Conservation (phyloP, 2,888 invertebrate species). For the Bibio marci region DNA sequence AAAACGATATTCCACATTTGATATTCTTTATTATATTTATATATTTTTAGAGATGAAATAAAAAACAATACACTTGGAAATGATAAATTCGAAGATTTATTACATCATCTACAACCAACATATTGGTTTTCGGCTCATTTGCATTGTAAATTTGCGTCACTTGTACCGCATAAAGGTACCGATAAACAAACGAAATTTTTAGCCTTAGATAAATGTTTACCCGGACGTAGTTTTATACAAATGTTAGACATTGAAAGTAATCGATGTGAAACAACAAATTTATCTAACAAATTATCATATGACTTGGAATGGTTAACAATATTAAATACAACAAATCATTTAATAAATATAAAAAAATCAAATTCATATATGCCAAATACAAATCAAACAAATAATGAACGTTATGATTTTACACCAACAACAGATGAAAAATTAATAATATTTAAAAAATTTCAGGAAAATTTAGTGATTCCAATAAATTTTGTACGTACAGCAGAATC, state of each 20-base stretch:
- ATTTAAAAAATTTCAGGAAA: constrained; percentile 41
- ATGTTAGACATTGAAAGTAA: constrained; percentile 47
- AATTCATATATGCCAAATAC: constrained; percentile 71
- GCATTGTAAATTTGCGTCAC: constrained; percentile 87
- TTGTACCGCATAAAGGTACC: constrained; percentile 53
- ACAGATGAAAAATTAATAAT: constrained; percentile 52
- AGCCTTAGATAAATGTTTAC: constrained; percentile 92
- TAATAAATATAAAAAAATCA: constrained; percentile 52
- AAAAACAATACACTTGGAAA: constrained; percentile 71
- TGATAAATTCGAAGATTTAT: constrained; percentile 62
- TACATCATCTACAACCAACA: constrained; percentile 62
- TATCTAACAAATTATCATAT: constrained; percentile 32
- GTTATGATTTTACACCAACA: constrained; percentile 42
- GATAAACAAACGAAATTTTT: constrained; percentile 62
- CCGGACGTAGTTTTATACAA: constrained; percentile 75
- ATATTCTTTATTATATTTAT: too few relatives aligned
- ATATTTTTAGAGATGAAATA: constrained; percentile 72
- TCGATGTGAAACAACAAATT: constrained; percentile 33
- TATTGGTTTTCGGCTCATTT: constrained; percentile 98
- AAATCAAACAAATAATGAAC: constrained; percentile 44
- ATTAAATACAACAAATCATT: constrained; percentile 73
- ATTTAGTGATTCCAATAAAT: constrained; percentile 55
- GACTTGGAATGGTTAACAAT: constrained; percentile 93
- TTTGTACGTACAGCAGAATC: constrained; percentile 60
- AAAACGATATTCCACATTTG: too few relatives aligned